Evolutionary conservation across 2,113 vertebrate genomes (phyloP), one percentile per base, ranked within the genome.

Genomic region (Scytalopus superciliaris): DNA sequence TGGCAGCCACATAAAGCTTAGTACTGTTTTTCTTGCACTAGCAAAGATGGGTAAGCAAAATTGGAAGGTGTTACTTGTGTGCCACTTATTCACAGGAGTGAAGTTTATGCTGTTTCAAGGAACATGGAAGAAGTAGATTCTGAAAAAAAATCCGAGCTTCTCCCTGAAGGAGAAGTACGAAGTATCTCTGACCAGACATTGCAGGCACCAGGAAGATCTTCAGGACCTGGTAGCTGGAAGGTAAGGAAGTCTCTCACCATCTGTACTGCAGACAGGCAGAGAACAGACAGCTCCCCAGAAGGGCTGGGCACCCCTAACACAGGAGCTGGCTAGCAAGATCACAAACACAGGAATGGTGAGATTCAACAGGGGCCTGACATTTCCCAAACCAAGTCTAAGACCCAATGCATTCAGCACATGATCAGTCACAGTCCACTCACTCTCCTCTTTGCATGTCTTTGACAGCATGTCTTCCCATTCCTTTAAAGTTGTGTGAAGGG

Each of bases 61-160:
- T 62, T 53, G 70, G 53, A 63, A n/a, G n/a, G 24, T 35, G 28
- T 59, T 76, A 80, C 16, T 66, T 64, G 8, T 63, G 49, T 66
- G 45, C 18, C 16, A 28, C 77, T 92, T 92, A 53, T 83, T 69
- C 64, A 89, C 84, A 99, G 98, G 80, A 91, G 97, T 86, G 98
- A 98, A 75, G 97, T 97, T 73, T 67, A 97, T 96, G 98, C 98
- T 94, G 57, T 98, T 73, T 97, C 97, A 91, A 98, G 98, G 97
- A 98, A 98, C 60, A 87, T 97, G 77, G 98, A 98, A 95, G 97
- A 98, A 56, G 91, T 72, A 63, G 83, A 90, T 42, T 90, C 66
- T 7, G 95, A 94, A 63, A 98, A 74, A 97, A 97, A 93, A 49
- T 97, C 95, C 30, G 97, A 96, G 35, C 49, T 99, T 60, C 57